These are phyloP conservation scores for Platichthys stellatus DNA, from an alignment of 2,113 vertebrate species.

Conservation along the genomic window DNA sequence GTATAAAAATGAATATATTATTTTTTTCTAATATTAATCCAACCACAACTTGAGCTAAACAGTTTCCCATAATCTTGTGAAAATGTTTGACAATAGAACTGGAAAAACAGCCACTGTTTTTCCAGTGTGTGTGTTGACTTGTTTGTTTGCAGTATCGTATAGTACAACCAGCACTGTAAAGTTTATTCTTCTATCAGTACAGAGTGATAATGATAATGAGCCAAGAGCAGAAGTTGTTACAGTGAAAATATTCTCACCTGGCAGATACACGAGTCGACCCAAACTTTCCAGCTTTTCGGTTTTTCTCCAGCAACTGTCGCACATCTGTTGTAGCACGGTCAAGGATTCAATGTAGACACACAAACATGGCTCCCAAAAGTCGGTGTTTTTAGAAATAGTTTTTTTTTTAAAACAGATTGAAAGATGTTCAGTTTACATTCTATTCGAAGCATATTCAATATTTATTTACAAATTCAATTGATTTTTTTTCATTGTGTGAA, in stretches of 20 bases:
- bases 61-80: neutral
- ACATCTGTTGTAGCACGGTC: conserved; percentile 87
- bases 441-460: neutral
- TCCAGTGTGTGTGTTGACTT: too few species aligned
- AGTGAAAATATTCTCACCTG: conserved; percentile 82
- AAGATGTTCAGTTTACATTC: too few species aligned
- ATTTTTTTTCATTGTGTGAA: neutral
- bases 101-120: too few species aligned
- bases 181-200: neutral
- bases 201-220: neutral
- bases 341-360: conserved; percentile 76
- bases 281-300: conserved; percentile 84
- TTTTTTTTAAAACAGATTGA: too few species aligned
- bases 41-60: neutral
- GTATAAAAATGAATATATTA: neutral
- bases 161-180: too few species aligned
- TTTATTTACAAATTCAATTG: neutral
- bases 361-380: neutral
- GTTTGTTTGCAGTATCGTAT: too few species aligned
- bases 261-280: conserved; percentile 86
- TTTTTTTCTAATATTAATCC: neutral
- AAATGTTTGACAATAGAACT: neutral
- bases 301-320: conserved; percentile 84
- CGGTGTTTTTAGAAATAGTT: too few species aligned
- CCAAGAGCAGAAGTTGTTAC: neutral